These are phyloP conservation scores for Tychaedon coryphoeus DNA, from an alignment of 2,113 vertebrate species.

Conservation along the genomic window DNA sequence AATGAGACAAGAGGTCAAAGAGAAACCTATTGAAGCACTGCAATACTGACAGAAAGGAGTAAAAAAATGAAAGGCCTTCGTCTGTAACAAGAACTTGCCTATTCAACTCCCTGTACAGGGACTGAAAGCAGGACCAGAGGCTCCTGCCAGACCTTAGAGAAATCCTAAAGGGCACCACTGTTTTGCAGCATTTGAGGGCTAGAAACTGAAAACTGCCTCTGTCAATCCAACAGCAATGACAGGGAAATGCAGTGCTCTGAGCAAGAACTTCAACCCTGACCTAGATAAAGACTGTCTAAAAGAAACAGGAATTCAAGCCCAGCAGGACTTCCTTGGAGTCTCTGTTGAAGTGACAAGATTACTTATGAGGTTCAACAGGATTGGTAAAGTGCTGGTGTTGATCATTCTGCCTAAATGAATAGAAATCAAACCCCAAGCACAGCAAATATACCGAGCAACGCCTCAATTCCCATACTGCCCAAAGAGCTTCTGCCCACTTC, in stretches of 20 bases:
- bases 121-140: neutral
- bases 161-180: neutral
- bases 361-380: neutral
- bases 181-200: neutral
- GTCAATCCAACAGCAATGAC: neutral
- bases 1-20: neutral
- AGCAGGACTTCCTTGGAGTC: neutral
- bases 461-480: neutral
- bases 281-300: neutral
- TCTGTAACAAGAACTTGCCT: neutral
- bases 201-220: neutral
- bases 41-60: neutral
- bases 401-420: neutral
- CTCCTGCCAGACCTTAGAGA: neutral
- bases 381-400: neutral
- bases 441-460: neutral
- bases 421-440: neutral
- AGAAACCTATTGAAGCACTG: neutral
- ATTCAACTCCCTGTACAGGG: accelerated
- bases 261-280: neutral
- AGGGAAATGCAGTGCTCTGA: neutral
- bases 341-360: neutral
- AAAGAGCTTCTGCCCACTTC: neutral
- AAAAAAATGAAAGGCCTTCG: neutral
- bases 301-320: neutral